These are phyloP conservation scores for Catocala sponsa DNA, from an alignment of 2,888 invertebrate genomes.

Conservation along the genomic window DNA sequence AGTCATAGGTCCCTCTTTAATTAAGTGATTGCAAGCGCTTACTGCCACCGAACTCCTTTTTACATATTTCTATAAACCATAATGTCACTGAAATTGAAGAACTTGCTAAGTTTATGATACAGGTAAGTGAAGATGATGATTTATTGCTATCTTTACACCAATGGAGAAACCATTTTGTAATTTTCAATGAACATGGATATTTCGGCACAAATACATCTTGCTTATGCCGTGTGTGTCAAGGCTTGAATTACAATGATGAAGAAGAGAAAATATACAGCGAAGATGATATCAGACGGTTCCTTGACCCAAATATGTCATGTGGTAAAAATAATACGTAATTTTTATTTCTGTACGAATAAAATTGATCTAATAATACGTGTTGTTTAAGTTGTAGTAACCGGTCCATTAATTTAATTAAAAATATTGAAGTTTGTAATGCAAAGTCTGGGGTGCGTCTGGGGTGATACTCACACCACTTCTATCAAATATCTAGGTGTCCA, in stretches of 20 bases:
- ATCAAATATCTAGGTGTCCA: no score
- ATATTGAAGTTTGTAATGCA: no score
- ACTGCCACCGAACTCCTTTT: constrained; percentile 89
- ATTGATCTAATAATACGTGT: no score
- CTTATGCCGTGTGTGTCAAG: constrained; percentile 90
- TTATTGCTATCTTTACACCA: constrained; percentile 80
- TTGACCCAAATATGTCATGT: constrained; percentile 48
- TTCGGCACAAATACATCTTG: constrained; percentile 89
- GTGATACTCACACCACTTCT: no score
- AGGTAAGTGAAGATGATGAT: constrained; percentile 72
- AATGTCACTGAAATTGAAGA: constrained; percentile 61
- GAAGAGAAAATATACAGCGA: constrained; percentile 57
- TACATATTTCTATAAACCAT: constrained; percentile 76
- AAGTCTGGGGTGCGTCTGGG: no score
- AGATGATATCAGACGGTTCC: constrained; percentile 54
- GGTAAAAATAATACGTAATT: not conserved
- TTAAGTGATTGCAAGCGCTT: constrained; percentile 79
- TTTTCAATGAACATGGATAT: constrained; percentile 91
- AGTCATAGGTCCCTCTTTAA: constrained; percentile 88
- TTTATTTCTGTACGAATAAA: no score
- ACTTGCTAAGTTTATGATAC: constrained; percentile 84
- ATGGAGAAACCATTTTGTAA: constrained; percentile 88
- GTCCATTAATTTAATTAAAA: no score
- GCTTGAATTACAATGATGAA: constrained; percentile 89
- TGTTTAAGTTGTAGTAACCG: no score